Base-by-base conservation (phyloP, 2,113 vertebrate genomes). In the Sigmodon hispidus region DNA sequence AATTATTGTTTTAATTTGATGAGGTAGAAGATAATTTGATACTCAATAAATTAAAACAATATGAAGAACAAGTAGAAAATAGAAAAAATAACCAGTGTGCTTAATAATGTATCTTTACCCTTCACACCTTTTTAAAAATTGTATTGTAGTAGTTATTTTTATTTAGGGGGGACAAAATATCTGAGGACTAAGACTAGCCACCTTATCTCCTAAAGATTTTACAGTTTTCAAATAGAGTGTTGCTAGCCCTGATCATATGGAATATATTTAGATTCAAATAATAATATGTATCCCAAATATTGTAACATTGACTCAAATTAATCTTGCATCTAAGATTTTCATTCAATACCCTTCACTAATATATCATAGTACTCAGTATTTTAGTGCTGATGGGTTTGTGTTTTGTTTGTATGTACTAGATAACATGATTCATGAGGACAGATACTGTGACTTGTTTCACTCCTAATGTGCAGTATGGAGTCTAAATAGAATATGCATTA, bases 401-500 rank as follows among this genome's bases (percentile, higher is more conserved):
- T 24, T 69, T 22, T 59, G 17, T 87, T 48, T 50, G 1, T 48
- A 83, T 19, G 11, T 9, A n/a, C 15, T 92, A 12, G 77, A 83
- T 65, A 69, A 29, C 8, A 45, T 45, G 13, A 22, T 83, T 9
- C 40, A 65, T 55, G 67, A 76, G 43, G 40, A 6, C n/a, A 90
- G 45, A 48, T 48, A 80, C 2, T 11, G 43, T 45, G 26, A 11
- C 9, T 90, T 91, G n/a, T 63, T 69, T 94, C 16, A 63, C 5
- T 10, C 19, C 59, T 2, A 43, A 36, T 34, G 22, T 13, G 55
- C 84, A 65, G 31, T 80, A 55, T 11, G 67, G 50, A 73, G 31
- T 81, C 57, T 91, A 91, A 73, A 48, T 19, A 87, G 12, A 95
- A 59, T 63, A 26, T 1, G 89, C 24, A 21, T 86, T 86, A 95